Evolutionary conservation across 1,140 invertebrate genomes (phyloP), one percentile per base, ranked within the genome.

Genomic region (Amphibalanus amphitrite): DNA sequence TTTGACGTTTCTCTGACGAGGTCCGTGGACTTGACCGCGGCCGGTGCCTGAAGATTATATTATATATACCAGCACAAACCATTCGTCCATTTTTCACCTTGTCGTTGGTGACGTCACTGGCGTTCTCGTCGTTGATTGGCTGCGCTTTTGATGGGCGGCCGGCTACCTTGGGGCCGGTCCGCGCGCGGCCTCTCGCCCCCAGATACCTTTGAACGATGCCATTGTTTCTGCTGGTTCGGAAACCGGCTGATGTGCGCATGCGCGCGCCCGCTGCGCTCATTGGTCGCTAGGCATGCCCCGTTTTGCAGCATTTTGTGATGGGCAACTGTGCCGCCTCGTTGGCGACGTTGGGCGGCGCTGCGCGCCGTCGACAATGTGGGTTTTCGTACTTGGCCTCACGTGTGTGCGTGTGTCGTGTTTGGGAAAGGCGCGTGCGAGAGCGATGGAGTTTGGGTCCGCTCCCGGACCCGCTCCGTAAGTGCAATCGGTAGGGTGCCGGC

Each of bases 51-150:
- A 59, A 23, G 47, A 20, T 38, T 38, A 38, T 38, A 38, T n/a
- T n/a, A n/a, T 38, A 38, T 38, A 38, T 59, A 59, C 47, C 47
- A 59, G 47, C 47, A 59, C 47, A 59, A 59, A 59, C 47, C 47
- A 59, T 59, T 59, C 47, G 47, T 59, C 47, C 47, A 59, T 59
- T 59, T 59, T 59, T 59, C 47, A 59, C 47, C 47, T 59, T 59
- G 47, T 59, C 47, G 47, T 59, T 59, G 47, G 47, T 59, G 47
- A 59, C 47, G 47, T 59, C 47, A 59, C 47, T 59, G 47, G 47
- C 47, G 47, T 59, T 59, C 47, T 59, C 47, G 47, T 59, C 47
- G 47, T 59, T 59, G 47, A 59, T 59, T 59, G 47, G 47, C 47
- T 59, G 47, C 47, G 47, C 47, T 59, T 59, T 59, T 59, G 47